Percentiles rank a stretch among this genome's conserved stretches.
Conservation (phyloP, 2,888 invertebrate species). For the Drepana falcataria region DNA sequence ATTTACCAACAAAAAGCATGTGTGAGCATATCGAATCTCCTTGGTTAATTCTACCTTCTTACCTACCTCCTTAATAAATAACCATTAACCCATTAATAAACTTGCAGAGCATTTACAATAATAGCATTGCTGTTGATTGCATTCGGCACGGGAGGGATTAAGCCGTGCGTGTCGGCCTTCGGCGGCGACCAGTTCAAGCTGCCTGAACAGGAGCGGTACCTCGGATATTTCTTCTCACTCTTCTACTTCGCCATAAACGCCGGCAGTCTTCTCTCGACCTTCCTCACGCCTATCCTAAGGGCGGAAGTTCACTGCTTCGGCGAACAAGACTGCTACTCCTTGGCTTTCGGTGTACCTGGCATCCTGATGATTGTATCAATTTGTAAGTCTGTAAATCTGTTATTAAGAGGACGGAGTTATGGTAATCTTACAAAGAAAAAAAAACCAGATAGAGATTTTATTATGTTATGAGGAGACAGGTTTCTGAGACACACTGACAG, state of each 20-base stretch:
- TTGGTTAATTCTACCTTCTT: no score
- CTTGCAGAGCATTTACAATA: constrained; percentile 80
- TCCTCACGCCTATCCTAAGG: constrained; percentile 91
- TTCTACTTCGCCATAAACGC: constrained; percentile 97
- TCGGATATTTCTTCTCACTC: constrained; percentile 93
- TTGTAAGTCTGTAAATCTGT: constrained; percentile 67
- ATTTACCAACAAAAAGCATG: no score
- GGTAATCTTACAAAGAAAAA: no score
- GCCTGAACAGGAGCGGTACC: constrained; percentile 87
- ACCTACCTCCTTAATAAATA: no score
- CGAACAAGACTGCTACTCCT: constrained; percentile 86
- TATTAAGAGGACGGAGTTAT: no score
- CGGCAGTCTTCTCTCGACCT: constrained; percentile 92
- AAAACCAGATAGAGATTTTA: no score
- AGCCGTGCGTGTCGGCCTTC: constrained; percentile 96
- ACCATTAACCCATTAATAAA: no score
- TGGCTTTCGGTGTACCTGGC: constrained; percentile 95
- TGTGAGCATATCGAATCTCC: no score
- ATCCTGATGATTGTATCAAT: constrained; percentile 90
- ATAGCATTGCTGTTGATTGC: constrained; percentile 87
- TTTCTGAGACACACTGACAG: no score
- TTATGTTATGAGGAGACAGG: no score
- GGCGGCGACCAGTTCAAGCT: constrained; percentile 95
- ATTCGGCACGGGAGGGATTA: constrained; percentile 95
- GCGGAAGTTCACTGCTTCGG: constrained; percentile 88